Evolutionary conservation across 2,797 vertebrate species (phyloP), one percentile per base, ranked within the genome.

Genomic region (Poecilia velifera): DNA sequence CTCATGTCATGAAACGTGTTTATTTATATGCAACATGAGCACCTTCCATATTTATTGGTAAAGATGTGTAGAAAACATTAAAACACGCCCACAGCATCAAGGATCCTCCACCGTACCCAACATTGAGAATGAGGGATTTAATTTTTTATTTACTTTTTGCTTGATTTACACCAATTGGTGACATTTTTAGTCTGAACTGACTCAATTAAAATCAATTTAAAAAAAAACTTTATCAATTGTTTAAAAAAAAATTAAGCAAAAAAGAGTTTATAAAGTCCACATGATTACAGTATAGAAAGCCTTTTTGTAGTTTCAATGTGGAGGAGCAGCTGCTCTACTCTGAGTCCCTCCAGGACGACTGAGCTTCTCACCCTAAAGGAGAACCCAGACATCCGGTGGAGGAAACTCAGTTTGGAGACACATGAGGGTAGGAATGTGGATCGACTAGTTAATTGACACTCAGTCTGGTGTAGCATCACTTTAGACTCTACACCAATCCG

Each of bases 1-100:
- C 79, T 82, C 51, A 74, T 77, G 71, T 80, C 68, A 70, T 72
- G 73, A 62, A 57, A 76, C 84, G 1, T 88, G 79, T 45, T 72
- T 82, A 18, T 53, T 59, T 39, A 78, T 74, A 31, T 36, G 18
- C 31, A 74, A 13, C 64, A 41, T 13, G 9, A 41, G 25, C 22
- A 12, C 31, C 16, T 34, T 64, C 14, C 59, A 18, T 6, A 34
- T 34, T 62, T 62, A 62, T 62, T 62, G 59, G 14, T 62, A 34
- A 62, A 62, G 16, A 36, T 18, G 3, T 18, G 57, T 34, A 13
- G 34, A 51, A 34, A 20, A 1, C 39, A 20, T 68, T 57, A 57
- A 28, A 51, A 57, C 10, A 57, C 3, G 0, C 55, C 55, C 10
- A 14, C 55, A 62, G 57, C 28, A 34, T 18, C 57, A 62, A 62